phyloP scores from a whole-genome alignment of 2,113 vertebrate species.

The Myodes glareolus region DNA sequence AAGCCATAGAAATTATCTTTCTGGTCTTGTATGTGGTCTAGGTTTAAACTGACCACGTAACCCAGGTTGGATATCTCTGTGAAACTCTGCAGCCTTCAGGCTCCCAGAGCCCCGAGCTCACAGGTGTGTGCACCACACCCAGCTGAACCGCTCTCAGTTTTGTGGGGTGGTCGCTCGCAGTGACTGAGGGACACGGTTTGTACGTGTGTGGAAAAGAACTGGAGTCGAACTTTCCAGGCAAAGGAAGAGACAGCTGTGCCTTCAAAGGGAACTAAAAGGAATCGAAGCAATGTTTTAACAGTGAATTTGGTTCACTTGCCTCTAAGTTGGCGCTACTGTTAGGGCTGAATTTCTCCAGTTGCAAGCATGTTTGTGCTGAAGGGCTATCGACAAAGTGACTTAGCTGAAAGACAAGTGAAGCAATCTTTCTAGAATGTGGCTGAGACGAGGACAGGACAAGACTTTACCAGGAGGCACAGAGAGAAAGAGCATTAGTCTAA shows the following conservation, averaged over 20 bases:
- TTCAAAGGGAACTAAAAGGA: slow-evolving; percentile 40
- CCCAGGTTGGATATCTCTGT: neutral
- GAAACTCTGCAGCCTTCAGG: neutral
- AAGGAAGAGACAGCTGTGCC: neutral
- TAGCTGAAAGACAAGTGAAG: neutral
- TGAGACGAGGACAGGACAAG: neutral
- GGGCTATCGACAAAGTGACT: neutral
- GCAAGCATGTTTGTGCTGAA: slow-evolving; percentile 19
- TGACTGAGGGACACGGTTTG: neutral
- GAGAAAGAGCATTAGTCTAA: neutral
- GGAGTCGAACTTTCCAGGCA: neutral
- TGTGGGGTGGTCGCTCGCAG: slow-evolving; percentile 32
- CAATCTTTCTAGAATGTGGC: neutral
- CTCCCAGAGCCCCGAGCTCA: neutral
- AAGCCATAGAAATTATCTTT: neutral
- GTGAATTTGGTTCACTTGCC: slow-evolving; percentile 23
- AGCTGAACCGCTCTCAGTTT: slow-evolving; percentile 32
- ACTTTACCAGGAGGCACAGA: neutral
- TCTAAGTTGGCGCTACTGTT: slow-evolving; percentile 16
- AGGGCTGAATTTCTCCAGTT: slow-evolving; percentile 9
- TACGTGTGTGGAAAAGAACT: neutral
- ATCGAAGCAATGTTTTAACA: neutral
- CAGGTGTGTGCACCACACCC: fast-evolving
- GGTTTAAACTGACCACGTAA: neutral
- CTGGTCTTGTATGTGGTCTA: neutral